Base-by-base conservation (phyloP, 2,797 vertebrate genomes). In the Hapalemur alaotrensis region DNA sequence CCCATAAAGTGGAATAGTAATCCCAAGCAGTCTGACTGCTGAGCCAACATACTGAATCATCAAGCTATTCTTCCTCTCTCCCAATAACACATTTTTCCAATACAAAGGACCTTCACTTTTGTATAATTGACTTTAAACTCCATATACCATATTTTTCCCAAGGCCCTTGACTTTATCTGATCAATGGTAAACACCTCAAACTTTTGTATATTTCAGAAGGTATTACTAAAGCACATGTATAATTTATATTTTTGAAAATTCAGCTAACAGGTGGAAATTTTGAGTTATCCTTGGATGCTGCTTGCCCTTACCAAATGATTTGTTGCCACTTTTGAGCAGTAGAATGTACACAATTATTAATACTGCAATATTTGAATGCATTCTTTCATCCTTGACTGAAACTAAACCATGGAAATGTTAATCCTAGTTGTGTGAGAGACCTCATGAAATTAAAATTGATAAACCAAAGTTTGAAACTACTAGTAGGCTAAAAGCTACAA, bases 221-320 rank as follows among this genome's bases (percentile, higher is more conserved):
- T 20, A 69, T 30, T n/a, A 82, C 48, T 79, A 75, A 92, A 63
- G 8, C 32, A 63, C 3, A 25, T 13, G 23, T 18, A 38, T 22
- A 86, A 87, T 73, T 79, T 79, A 30, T 76, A 67, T 48, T 75
- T 92, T 70, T 61, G 23, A 93, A 79, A 93, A 95, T 67, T 63
- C 18, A 57, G 10, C 75, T 76, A 90, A 4, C 61, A 83, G 54
- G 8, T 85, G n/a, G 7, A 32, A 25, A 81, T 52, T 88, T 80
- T 59, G 59, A 59, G 30, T 59, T 52, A 46, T 54, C 52, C 25
- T 20, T n/a, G 6, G 10, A 35, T 63, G 17, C 38, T 78, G 3
- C 59, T 79, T 84, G 22, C 15, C 25, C 30, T 85, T 63, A 46
- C 54, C 23, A 48, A 85, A 50, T 59, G n/a, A 67, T 32, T 67